Percentiles rank a stretch among this genome's conserved stretches.
Conservation (phyloP, 2,797 vertebrate species). For the Falco biarmicus region DNA sequence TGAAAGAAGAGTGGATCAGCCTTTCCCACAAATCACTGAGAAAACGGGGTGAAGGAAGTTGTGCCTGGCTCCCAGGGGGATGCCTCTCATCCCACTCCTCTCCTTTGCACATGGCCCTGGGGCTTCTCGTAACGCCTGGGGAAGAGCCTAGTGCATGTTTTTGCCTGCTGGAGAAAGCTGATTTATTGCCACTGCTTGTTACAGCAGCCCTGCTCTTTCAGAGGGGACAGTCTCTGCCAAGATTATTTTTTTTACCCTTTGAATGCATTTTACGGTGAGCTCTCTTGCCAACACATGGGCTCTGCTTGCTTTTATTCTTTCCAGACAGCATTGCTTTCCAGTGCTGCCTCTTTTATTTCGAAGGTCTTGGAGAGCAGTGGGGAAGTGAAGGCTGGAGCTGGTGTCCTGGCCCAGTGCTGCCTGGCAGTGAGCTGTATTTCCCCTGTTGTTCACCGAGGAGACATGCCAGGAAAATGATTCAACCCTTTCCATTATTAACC, state of each 20-base stretch:
- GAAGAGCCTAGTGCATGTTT: not conserved
- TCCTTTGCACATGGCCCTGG: not conserved
- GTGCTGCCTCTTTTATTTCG: conserved; percentile 39
- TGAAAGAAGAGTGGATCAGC: conserved; percentile 34
- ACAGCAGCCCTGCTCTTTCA: not conserved
- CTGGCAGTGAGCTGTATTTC: not conserved
- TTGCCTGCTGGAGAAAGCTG: not conserved
- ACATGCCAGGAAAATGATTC: conserved; percentile 25
- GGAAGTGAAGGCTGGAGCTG: conserved; percentile 22
- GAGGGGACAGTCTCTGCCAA: conserved; percentile 1
- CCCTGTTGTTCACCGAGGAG: not conserved
- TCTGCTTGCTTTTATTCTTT: conserved; percentile 60
- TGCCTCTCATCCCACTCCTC: not conserved
- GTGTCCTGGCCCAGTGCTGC: not conserved
- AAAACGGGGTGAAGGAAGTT: conserved; percentile 31
- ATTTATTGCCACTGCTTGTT: conserved; percentile 13
- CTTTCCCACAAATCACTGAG: conserved; percentile 12
- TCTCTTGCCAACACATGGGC: conserved; percentile 36
- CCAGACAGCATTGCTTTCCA: conserved; percentile 13
- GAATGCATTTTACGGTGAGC: conserved; percentile 36
- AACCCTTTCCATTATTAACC: conserved; percentile 23
- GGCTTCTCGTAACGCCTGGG: not conserved
- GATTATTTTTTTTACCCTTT: not conserved
- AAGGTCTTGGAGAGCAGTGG: conserved; percentile 22
- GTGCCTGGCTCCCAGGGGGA: not conserved